Conservation (phyloP, 1,140 invertebrate genomes). For the Plutomurus gul region DNA sequence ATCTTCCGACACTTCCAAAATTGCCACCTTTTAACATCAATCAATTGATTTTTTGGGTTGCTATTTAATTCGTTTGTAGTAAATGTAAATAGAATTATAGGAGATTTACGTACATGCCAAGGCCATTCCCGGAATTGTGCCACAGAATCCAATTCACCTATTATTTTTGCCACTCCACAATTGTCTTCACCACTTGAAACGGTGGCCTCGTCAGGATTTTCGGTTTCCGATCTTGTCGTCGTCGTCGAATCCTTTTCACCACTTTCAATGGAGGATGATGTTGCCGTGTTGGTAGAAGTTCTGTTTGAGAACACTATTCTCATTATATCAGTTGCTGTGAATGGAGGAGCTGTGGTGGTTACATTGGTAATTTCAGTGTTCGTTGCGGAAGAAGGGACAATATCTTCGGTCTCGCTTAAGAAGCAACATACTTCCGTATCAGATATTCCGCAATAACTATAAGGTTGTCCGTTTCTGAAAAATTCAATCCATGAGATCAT, state of each 20-base stretch:
- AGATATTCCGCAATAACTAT: conserved; percentile 59
- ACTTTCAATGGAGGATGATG: not conserved
- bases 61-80: no score
- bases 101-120: conserved; percentile 59
- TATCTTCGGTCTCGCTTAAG: conserved; percentile 49
- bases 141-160: conserved; percentile 38
- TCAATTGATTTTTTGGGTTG: no score
- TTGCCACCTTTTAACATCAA: conserved; percentile 56
- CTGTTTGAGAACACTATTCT: not conserved
- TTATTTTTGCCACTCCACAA: conserved; percentile 6
- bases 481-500: no score
- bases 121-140: conserved; percentile 61
- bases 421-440: conserved; percentile 61
- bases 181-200: not conserved
- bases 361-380: not conserved
- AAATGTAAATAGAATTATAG: not conserved
- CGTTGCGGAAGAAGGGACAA: not conserved
- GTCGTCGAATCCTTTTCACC: no score
- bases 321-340: not conserved
- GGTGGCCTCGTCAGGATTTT: not conserved
- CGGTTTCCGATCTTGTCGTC: not conserved
- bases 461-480: conserved; percentile 57
- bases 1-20: conserved; percentile 59
- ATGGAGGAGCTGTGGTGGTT: not conserved
- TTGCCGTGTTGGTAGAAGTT: no score